Evolutionary conservation across 2,113 vertebrate genomes (phyloP), one percentile per base, ranked within the genome.

Genomic region (Paradisaea rubra): DNA sequence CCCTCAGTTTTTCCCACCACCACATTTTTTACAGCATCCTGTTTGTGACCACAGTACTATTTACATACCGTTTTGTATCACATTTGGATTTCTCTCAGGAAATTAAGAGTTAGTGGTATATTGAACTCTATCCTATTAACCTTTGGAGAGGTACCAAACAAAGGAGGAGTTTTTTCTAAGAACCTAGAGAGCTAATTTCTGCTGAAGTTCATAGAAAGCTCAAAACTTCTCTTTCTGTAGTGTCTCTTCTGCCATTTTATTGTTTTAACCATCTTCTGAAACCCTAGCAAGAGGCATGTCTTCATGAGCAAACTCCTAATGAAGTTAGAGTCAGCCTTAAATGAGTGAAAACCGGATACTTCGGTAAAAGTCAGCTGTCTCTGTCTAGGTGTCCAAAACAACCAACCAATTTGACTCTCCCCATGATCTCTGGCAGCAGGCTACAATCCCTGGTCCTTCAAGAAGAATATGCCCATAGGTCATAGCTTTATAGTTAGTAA

Each of bases 1-100:
- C 39, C 27, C 71, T 80, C 45, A 56, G 50, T 27, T 88, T 86
- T 72, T 93, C 85, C 84, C 84, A 93, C 30, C 45, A n/a, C 33
- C 44, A 68, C 12, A 0, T 71, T 94, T 92, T 94, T 94, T 91
- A 94, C 2, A 2, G 56, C 81, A 94, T 94, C 84, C 93, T 94
- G 84, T 89, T 94, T 72, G 57, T 89, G 71, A 93, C 81, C 71
- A 82, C 81, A 82, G 39, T 89, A 72, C 80, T 92, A 72, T 91
- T 95, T 94, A 80, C 41, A 33, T 91, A 80, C 28, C 10, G 11
- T 54, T 92, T 87, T 82, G 23, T 92, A 61, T 87, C 66, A 45
- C 50, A 24, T 30, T 72, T 91, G 70, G 63, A 89, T 89, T 93
- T 79, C 64, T 88, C 35, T 96, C 47, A 71, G 80, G 86, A 94